A percentile compares a stretch with the other conserved stretches of the same genome.
phyloP scores from a whole-genome alignment of 2,797 vertebrate genomes.

The Catharus ustulatus region DNA sequence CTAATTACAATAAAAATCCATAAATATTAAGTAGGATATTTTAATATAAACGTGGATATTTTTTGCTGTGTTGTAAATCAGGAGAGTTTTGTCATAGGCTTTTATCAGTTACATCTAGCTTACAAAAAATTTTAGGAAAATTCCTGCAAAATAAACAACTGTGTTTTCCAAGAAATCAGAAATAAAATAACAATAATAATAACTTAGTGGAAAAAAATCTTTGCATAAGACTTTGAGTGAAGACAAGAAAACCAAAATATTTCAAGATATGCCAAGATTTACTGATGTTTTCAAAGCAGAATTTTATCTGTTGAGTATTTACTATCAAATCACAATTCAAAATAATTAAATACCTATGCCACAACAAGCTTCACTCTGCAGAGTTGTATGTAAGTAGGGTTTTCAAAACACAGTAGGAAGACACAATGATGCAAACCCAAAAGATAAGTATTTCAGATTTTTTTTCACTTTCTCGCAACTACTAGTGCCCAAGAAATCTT shows the following conservation, averaged over 20 bases:
- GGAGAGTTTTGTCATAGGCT: background rate
- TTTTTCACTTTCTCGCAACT: accelerated
- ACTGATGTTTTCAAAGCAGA: background rate
- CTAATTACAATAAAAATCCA: background rate
- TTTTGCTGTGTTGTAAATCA: background rate
- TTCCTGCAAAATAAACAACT: background rate
- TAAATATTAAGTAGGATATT: background rate
- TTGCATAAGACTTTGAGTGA: background rate
- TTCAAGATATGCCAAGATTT: background rate
- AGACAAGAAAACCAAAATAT: background rate
- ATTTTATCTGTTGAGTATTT: background rate
- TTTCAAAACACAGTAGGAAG: background rate
- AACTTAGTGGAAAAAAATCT: background rate
- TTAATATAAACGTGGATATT: background rate
- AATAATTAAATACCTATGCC: background rate
- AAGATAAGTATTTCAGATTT: background rate
- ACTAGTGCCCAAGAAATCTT: background rate
- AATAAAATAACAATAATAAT: background rate
- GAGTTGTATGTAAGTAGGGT: accelerated
- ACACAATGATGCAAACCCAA: background rate
- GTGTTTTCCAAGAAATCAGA: background rate
- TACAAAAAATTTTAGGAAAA: background rate
- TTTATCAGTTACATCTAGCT: background rate
- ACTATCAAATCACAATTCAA: background rate
- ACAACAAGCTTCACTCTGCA: background rate